Evolutionary conservation across 2,888 invertebrate species (phyloP), one percentile per base, ranked within the genome.

Genomic region (Trilocha varians): DNA sequence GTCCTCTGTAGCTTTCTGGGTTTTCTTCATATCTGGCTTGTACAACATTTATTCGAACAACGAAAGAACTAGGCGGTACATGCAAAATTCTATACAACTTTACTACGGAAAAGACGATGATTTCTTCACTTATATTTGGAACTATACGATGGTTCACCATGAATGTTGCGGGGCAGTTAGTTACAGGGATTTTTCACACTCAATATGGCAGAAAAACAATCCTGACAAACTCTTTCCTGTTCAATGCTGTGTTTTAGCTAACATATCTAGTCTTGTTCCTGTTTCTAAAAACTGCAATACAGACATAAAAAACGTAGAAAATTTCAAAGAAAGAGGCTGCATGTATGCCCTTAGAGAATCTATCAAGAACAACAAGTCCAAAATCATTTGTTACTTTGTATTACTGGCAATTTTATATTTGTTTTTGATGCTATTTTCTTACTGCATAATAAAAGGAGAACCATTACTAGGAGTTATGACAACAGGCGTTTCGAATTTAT

Each of bases 51-150:
- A 78, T 43, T 58, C 71, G 0, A 65, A 69, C 37, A 78, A 74
- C 43, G 61, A 60, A 1, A 67, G 48, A 38, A 77, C 74, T 0
- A 48, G 57, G 14, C 46, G 35, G 1, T 69, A 65, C 8, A 53
- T 82, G 33, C 65, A 62, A 33, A 42, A 41, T 0, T 65, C 76
- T 0, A 46, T 85, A 42, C 44, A 52, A 1, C 55, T 45, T 0
- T 58, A 66, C 37, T 85, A 85, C 43, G 84, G 84, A 0, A 70
- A 60, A 39, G 70, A 78, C 1, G 64, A 76, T 9, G 80, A 84
- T 50, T 51, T 84, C 0, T 61, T 80, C 4, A 76, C 78, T 0
- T 57, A 60, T 37, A 13, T 76, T 1, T 79, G 73, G 75, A 56
- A 84, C 32, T 65, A 78, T 39, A 36, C 78, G 2, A 85, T 85